Conservation (phyloP, 1,140 invertebrate genomes). For the Himalopsyche phryganea region DNA sequence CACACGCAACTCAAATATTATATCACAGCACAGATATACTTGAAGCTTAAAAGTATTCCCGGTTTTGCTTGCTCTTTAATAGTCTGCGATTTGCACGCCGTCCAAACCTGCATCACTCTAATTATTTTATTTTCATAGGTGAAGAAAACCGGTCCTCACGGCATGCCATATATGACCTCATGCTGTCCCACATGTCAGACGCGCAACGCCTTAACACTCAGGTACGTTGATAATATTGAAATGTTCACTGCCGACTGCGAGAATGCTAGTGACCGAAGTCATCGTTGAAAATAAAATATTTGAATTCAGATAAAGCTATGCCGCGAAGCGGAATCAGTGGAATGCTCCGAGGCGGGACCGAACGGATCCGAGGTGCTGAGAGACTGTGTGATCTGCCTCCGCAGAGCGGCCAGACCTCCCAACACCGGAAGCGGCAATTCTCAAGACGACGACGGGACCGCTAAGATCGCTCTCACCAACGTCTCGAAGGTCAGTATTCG, state of each 20-base stretch:
- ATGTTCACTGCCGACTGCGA: not conserved
- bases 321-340: slow-evolving; percentile 8
- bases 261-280: too few relatives aligned
- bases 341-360: not conserved
- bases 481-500: slow-evolving; percentile 13
- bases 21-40: too few relatives aligned
- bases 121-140: slow-evolving; percentile 16
- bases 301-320: slow-evolving; percentile 24
- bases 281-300: too few relatives aligned
- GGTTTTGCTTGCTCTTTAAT: too few relatives aligned
- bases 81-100: too few relatives aligned
- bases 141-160: slow-evolving; percentile 21
- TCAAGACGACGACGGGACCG: slow-evolving; percentile 19
- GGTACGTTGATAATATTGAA: slow-evolving; percentile 12
- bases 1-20: too few relatives aligned
- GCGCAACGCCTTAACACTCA: slow-evolving; percentile 27
- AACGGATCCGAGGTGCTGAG: slow-evolving; percentile 16
- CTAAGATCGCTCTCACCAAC: slow-evolving; percentile 24
- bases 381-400: slow-evolving; percentile 18
- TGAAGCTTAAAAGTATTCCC: too few relatives aligned
- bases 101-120: too few relatives aligned
- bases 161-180: slow-evolving; percentile 25
- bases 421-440: not conserved
- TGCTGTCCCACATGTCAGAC: slow-evolving; percentile 28
- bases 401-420: slow-evolving; percentile 5